Percentiles rank a stretch among this genome's conserved stretches.
Conservation (phyloP, 2,113 vertebrate species). For the Ceyx cyanopectus region DNA sequence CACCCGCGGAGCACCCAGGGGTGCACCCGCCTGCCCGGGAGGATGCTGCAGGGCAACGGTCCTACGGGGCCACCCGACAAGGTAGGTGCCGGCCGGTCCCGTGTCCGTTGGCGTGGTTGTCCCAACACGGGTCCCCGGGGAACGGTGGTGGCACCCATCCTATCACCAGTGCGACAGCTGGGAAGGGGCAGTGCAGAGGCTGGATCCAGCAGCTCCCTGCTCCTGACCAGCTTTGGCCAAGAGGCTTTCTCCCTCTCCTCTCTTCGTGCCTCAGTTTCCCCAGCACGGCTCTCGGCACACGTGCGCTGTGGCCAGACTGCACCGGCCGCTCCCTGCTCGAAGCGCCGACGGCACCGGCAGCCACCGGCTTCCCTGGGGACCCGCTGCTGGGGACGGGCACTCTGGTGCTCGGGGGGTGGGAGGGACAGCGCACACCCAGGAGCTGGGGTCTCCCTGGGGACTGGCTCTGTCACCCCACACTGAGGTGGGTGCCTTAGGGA, state of each 20-base stretch:
- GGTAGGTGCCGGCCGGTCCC: conserved; percentile 7
- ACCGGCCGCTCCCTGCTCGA: neutral
- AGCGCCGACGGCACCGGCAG: neutral
- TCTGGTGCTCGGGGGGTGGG: neutral
- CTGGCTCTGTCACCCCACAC: accelerated
- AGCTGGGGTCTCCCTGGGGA: neutral
- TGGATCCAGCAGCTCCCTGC: accelerated
- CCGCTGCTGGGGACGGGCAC: neutral
- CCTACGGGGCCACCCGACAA: neutral
- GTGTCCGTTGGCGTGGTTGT: accelerated
- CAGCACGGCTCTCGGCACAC: neutral
- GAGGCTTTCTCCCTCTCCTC: neutral
- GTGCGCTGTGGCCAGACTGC: neutral
- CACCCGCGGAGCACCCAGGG: conserved; percentile 23
- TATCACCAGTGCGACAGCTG: accelerated
- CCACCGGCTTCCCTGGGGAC: neutral
- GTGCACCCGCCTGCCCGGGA: neutral
- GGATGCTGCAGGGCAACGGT: conserved; percentile 62
- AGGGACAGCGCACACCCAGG: accelerated
- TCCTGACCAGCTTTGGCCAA: neutral
- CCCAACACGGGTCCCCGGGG: accelerated
- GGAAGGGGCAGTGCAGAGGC: accelerated
- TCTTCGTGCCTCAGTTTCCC: neutral
- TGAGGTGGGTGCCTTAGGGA: neutral
- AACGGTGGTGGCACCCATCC: accelerated